Conservation (phyloP, 2,113 vertebrate species). For the Larimichthys crocea region DNA sequence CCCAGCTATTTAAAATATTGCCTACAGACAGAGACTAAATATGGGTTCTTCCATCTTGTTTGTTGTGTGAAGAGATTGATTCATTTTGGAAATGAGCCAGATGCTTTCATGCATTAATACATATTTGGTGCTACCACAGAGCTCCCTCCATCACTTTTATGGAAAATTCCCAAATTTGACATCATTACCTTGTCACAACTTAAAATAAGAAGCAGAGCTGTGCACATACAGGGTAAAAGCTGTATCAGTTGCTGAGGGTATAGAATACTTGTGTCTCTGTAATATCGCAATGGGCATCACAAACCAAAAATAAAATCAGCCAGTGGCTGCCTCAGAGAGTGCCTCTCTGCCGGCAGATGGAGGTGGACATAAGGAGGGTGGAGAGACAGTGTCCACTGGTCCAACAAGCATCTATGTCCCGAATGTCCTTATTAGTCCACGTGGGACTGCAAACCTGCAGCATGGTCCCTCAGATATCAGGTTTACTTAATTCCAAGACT, state of each 20-base stretch:
- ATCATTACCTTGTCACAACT: slow-evolving; percentile 9
- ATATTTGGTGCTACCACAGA: neutral
- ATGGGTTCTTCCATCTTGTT: neutral
- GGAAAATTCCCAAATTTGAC: slow-evolving; percentile 35
- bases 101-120: neutral
- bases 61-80: slow-evolving; percentile 29
- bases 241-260: slow-evolving; percentile 56
- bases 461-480: slow-evolving; percentile 78
- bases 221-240: slow-evolving; percentile 66
- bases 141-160: neutral
- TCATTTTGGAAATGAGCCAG: neutral
- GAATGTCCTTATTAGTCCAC: slow-evolving; percentile 87
- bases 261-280: slow-evolving; percentile 50
- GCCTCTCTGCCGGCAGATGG: slow-evolving; percentile 46
- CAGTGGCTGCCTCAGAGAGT: neutral
- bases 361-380: slow-evolving; percentile 55
- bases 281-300: slow-evolving; percentile 65
- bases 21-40: neutral
- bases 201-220: slow-evolving; percentile 32
- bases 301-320: slow-evolving; percentile 78
- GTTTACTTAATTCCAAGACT: slow-evolving; percentile 87
- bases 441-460: slow-evolving; percentile 68
- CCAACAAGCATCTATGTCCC: slow-evolving; percentile 72
- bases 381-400: slow-evolving; percentile 63
- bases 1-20: neutral